phyloP scores from a whole-genome alignment of 2,888 invertebrate species.

The Spatulosminthurus flaviceps region DNA sequence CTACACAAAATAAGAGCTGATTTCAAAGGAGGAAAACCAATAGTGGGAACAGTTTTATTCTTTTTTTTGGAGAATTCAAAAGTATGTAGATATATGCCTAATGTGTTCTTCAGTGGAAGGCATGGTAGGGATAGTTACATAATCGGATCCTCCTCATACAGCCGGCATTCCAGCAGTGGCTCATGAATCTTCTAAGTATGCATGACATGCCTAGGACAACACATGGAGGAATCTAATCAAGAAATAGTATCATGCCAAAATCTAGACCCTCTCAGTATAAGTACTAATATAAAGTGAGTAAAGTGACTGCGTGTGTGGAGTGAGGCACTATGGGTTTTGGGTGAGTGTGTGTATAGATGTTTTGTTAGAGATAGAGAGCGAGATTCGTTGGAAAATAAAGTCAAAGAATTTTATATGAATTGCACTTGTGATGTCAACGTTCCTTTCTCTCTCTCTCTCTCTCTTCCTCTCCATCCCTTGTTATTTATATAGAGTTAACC shows the following conservation, averaged over 20 bases:
- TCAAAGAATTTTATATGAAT: constrained; percentile 10
- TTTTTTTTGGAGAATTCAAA: too few species aligned
- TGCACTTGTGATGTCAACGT: neutral
- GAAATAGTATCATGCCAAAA: neutral
- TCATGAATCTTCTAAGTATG: constrained; percentile 9
- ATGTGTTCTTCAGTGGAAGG: too few species aligned
- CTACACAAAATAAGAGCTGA: too few species aligned
- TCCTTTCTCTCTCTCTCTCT: neutral
- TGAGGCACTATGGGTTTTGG: neutral
- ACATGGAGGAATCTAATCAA: constrained; percentile 1
- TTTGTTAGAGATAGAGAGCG: constrained; percentile 6
- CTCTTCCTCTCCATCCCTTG: neutral
- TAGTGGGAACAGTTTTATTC: too few species aligned
- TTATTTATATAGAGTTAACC: constrained; percentile 12
- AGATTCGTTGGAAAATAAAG: neutral
- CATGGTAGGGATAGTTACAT: too few species aligned
- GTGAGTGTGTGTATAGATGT: neutral
- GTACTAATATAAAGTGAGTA: neutral
- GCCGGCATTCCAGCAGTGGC: constrained; percentile 5
- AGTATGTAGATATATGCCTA: too few species aligned
- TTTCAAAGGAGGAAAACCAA: too few species aligned
- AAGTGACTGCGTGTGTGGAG: neutral
- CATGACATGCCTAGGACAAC: neutral
- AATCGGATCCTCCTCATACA: too few species aligned
- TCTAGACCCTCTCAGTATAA: neutral